Conservation (phyloP, 2,888 invertebrate species). For the Muschampia plurimacula region DNA sequence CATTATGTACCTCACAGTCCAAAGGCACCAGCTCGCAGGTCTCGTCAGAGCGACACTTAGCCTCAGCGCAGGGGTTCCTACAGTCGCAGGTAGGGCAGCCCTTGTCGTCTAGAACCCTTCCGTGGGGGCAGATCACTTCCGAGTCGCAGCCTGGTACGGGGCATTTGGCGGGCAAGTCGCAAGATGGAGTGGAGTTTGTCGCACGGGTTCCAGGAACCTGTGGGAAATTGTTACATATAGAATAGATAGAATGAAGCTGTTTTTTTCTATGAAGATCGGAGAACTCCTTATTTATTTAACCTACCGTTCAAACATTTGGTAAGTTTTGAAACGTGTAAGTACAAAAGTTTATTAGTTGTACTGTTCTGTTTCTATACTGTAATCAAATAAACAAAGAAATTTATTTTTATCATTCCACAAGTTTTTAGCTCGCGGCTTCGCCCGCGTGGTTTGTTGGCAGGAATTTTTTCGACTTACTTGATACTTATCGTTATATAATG, state of each 20-base stretch:
- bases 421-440: no score
- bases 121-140: conserved; percentile 67
- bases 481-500: no score
- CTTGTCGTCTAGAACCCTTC: conserved; percentile 69
- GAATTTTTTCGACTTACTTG: no score
- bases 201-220: conserved; percentile 87
- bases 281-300: no score
- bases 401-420: no score
- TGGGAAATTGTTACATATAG: not conserved
- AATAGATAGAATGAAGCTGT: not conserved
- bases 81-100: conserved; percentile 92
- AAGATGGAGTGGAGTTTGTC: conserved; percentile 84
- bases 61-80: conserved; percentile 91
- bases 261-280: not conserved
- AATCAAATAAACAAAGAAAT: no score
- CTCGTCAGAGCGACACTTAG: conserved; percentile 88
- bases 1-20: conserved; percentile 69
- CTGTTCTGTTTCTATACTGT: no score
- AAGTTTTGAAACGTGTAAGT: no score
- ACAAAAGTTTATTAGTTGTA: no score
- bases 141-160: conserved; percentile 63
- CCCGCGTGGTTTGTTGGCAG: no score
- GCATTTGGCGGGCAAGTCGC: conserved; percentile 65
- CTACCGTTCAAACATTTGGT: no score
- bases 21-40: conserved; percentile 75